Conservation (phyloP, 2,113 vertebrate species). For the Cairina moschata region DNA sequence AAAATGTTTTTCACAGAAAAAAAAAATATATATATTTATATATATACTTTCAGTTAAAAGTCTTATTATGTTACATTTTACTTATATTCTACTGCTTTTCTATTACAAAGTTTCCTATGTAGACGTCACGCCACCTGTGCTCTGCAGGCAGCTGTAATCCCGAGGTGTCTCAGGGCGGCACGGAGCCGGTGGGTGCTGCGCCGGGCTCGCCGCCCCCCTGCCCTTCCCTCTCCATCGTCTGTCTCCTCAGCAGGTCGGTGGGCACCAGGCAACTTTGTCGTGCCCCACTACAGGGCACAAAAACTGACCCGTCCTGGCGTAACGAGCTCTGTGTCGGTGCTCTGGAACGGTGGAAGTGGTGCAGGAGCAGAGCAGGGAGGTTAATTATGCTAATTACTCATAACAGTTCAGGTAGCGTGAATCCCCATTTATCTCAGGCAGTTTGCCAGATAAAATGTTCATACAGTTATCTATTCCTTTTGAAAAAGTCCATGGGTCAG, state of each 20-base stretch:
- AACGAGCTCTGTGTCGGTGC: neutral
- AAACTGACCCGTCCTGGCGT: neutral
- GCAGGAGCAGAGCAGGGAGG: slow-evolving; percentile 1
- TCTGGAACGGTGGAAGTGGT: neutral
- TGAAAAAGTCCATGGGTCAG: neutral
- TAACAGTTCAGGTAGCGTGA: neutral
- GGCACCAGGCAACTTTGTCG: neutral
- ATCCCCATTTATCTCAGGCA: slow-evolving; percentile 1
- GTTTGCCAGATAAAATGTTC: slow-evolving; percentile 3
- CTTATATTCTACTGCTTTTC: neutral
- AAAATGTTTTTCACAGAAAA: neutral
- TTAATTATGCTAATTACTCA: slow-evolving; percentile 35
- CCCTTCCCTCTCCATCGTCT: too few species aligned
- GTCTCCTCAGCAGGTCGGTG: neutral
- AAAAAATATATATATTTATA: too few species aligned
- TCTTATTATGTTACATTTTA: neutral
- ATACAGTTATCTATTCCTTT: neutral
- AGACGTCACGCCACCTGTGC: neutral
- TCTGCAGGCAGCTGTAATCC: neutral
- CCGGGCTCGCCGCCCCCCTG: too few species aligned
- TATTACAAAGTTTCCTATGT: fast-evolving
- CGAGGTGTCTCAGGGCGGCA: neutral
- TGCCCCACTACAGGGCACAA: neutral
- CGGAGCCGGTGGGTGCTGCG: too few species aligned
- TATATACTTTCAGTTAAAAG: neutral